Conservation (phyloP, 1,140 invertebrate species). For the Drosophila lini region DNA sequence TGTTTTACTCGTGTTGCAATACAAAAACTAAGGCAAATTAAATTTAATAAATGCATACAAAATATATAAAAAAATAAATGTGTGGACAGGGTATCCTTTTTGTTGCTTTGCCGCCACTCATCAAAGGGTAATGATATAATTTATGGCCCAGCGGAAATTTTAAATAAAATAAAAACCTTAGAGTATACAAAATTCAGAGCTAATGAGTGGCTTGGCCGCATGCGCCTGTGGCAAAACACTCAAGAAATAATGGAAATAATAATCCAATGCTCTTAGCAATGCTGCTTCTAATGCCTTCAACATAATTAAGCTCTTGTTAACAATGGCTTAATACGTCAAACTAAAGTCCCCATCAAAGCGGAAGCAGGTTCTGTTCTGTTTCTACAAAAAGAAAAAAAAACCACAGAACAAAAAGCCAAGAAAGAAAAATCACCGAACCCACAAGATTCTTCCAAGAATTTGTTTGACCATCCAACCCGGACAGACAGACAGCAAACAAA, state of each 20-base stretch:
- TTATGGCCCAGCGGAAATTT: constrained; percentile 14
- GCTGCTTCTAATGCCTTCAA: constrained; percentile 27
- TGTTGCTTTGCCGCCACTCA: constrained; percentile 14
- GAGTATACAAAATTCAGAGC: constrained; percentile 14
- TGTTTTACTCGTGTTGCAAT: constrained; percentile 2
- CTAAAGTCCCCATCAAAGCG: constrained; percentile 36
- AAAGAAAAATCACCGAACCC: constrained; percentile 35
- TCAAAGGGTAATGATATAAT: constrained; percentile 34
- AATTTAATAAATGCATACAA: constrained; percentile 13
- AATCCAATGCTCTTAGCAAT: constrained; percentile 29
- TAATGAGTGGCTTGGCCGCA: neutral
- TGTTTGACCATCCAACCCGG: constrained; percentile 20
- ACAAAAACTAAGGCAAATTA: constrained; percentile 3
- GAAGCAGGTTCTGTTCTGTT: constrained; percentile 54
- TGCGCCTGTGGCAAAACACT: constrained; percentile 35
- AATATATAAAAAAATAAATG: constrained; percentile 4
- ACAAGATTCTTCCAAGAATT: constrained; percentile 20
- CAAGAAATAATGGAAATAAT: constrained; percentile 31
- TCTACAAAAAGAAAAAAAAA: neutral
- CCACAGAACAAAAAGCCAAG: neutral
- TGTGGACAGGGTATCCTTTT: constrained; percentile 12
- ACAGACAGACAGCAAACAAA: constrained; percentile 40
- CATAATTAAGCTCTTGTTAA: constrained; percentile 72
- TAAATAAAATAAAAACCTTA: neutral
- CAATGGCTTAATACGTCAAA: constrained; percentile 54